Base-by-base conservation (phyloP, 2,797 vertebrate species). In the Tragopan temminckii region DNA sequence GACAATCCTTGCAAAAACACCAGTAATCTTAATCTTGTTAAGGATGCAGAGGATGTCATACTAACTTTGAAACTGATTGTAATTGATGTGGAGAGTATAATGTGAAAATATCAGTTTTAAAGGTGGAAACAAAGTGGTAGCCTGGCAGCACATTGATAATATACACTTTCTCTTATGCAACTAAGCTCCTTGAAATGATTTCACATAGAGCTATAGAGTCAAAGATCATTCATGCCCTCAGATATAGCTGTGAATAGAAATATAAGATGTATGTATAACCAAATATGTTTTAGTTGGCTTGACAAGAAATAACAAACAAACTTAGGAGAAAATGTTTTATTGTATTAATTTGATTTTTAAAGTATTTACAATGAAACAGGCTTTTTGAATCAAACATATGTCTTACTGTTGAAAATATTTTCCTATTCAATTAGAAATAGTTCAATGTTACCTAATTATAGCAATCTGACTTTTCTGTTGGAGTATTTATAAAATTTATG, bases 391-490 rank as follows among this genome's bases (percentile, higher is more conserved):
- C 2, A 40, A 52, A 21, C 57, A 88, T 70, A 50, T 0, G 7
- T 33, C 5, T 58, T 69, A 23, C 2, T 55, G 11, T 53, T 43
- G 19, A 78, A 86, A 70, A 36, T 27, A 7, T 36, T 45, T 72
- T 83, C 33, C 6, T 20, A 4, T n/a, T 9, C 9, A 70, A 4
- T 53, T 62, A 40, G 25, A 66, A 69, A 50, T 11, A 74, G 2
- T 3, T 53, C 5, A 50, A 7, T 17, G 10, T 5, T 27, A 43
- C 2, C 18, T 61, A 85, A 57, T 72, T 11, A 45, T 31, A 33
- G 2, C 1, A 23, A 1, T 20, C 7, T 33, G 35, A 33, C 10
- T 33, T 77, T 29, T 33, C 7, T 0, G 43, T 61, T 12, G 4
- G 3, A 42, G 35, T 69, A 17, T 25, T 80, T 85, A 77, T 48